A percentile compares a stretch with the other conserved stretches of the same genome.
These are phyloP conservation scores for Platichthys stellatus DNA, from an alignment of 2,113 vertebrate genomes.

Conservation along the genomic window DNA sequence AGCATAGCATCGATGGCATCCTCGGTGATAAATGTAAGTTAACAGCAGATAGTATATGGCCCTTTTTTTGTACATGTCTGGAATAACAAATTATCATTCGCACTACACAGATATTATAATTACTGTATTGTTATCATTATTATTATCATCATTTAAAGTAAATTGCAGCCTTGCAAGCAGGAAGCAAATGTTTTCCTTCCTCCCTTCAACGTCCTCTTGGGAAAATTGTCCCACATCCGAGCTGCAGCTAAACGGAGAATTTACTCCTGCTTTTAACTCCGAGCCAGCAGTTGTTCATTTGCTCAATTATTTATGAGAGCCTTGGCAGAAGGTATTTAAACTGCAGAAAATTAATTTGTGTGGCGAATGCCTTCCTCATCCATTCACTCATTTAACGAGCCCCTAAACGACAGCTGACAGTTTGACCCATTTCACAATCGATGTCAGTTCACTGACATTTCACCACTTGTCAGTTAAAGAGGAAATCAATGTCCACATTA, in stretches of 20 bases:
- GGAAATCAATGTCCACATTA: conserved; percentile 71
- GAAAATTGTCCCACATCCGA: conserved; percentile 66
- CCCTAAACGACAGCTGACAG: conserved; percentile 91
- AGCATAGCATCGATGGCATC: conserved; percentile 99
- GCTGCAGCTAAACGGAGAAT: conserved; percentile 65
- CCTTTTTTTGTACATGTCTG: conserved; percentile 58
- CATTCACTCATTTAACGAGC: conserved; percentile 84
- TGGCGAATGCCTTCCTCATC: conserved; percentile 84
- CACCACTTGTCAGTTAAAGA: conserved; percentile 74
- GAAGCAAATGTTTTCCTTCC: conserved; percentile 64
- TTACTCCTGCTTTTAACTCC: conserved; percentile 71
- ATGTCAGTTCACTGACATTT: conserved; percentile 85
- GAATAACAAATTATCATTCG: conserved; percentile 40
- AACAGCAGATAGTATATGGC: conserved; percentile 71
- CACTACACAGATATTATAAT: conserved; percentile 41
- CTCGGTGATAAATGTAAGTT: conserved; percentile 98
- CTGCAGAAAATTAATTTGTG: conserved; percentile 93
- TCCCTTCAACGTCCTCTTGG: conserved; percentile 65
- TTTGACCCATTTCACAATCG: conserved; percentile 89
- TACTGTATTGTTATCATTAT: conserved; percentile 43
- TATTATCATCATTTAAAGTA: conserved; percentile 54
- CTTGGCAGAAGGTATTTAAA: conserved; percentile 78
- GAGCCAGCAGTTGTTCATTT: conserved; percentile 74
- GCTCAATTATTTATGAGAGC: conserved; percentile 88
- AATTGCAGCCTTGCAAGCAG: conserved; percentile 59